These are phyloP conservation scores for Leptoteleia sp. DNA, from an alignment of 1,140 invertebrate genomes.

Conservation along the genomic window DNA sequence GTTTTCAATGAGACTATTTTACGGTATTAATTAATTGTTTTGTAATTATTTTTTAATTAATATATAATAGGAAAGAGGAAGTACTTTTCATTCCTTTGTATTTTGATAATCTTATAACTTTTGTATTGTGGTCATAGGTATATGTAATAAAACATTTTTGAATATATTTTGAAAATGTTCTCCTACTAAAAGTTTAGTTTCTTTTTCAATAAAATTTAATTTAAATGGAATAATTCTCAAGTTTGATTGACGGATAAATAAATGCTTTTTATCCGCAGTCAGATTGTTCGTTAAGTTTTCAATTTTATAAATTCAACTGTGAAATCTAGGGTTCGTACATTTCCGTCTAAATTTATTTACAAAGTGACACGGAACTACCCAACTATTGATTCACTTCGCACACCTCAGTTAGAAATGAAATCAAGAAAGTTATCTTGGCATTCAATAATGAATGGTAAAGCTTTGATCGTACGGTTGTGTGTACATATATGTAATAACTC, in stretches of 20 bases:
- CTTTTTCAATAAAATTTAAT: no score
- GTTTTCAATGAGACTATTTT: no score
- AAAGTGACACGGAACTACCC: neutral
- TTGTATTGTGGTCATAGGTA: no score
- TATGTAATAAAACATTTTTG: no score
- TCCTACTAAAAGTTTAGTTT: no score
- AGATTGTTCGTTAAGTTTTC: conserved; percentile 6
- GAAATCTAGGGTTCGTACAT: neutral
- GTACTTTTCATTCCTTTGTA: no score
- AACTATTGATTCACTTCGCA: conserved; percentile 37
- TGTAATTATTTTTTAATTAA: neutral
- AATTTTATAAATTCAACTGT: neutral
- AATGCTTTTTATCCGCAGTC: neutral
- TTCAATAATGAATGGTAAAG: conserved; percentile 35
- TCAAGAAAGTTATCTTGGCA: conserved; percentile 25
- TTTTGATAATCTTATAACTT: no score
- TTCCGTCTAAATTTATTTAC: neutral
- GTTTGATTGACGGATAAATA: no score
- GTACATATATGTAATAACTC: conserved; percentile 43
- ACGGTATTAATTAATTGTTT: neutral
- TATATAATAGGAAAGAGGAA: no score
- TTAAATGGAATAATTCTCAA: no score
- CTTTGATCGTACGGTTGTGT: conserved; percentile 38
- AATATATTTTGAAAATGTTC: no score
- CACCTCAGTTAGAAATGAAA: conserved; percentile 21